A percentile compares a stretch with the other conserved stretches of the same genome.
These are phyloP conservation scores for Drosophila stalkeri DNA, from an alignment of 2,888 invertebrate genomes.

Conservation along the genomic window DNA sequence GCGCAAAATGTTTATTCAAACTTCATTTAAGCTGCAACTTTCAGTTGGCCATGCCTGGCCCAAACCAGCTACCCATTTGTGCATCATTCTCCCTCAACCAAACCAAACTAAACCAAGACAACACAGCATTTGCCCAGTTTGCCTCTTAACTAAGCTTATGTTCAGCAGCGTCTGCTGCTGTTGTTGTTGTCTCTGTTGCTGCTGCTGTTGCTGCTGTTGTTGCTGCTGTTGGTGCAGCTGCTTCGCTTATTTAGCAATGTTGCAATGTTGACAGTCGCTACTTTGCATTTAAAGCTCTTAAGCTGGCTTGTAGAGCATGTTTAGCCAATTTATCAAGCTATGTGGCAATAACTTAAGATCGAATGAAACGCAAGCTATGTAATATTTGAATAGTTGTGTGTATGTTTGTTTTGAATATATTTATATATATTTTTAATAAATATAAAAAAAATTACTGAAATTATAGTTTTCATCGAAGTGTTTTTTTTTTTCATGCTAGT, in stretches of 20 bases:
- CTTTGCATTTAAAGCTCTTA: slow-evolving; percentile 65
- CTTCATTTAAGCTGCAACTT: slow-evolving; percentile 77
- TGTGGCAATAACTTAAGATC: neutral
- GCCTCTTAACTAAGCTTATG: slow-evolving; percentile 75
- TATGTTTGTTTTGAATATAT: neutral
- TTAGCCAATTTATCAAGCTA: slow-evolving; percentile 53
- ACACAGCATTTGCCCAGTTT: slow-evolving; percentile 31
- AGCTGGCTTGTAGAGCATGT: slow-evolving; percentile 47
- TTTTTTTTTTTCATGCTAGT: too few species aligned
- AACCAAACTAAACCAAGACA: slow-evolving; percentile 1
- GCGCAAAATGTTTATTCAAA: slow-evolving; percentile 82
- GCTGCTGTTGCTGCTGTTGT: slow-evolving; percentile 29
- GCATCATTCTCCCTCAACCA: neutral
- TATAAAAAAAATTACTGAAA: too few species aligned
- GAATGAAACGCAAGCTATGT: neutral
- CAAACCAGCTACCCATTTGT: neutral
- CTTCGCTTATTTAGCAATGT: slow-evolving; percentile 50
- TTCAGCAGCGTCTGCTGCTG: slow-evolving; percentile 55
- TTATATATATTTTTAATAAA: neutral
- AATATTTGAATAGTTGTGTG: neutral
- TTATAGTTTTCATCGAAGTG: too few species aligned
- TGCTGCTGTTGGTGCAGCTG: slow-evolving; percentile 21
- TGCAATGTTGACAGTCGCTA: slow-evolving; percentile 52
- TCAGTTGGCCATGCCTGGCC: slow-evolving; percentile 15
- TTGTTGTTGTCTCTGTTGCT: slow-evolving; percentile 12